These are phyloP conservation scores for Pipa parva DNA, from an alignment of 2,113 vertebrate genomes.

Conservation along the genomic window DNA sequence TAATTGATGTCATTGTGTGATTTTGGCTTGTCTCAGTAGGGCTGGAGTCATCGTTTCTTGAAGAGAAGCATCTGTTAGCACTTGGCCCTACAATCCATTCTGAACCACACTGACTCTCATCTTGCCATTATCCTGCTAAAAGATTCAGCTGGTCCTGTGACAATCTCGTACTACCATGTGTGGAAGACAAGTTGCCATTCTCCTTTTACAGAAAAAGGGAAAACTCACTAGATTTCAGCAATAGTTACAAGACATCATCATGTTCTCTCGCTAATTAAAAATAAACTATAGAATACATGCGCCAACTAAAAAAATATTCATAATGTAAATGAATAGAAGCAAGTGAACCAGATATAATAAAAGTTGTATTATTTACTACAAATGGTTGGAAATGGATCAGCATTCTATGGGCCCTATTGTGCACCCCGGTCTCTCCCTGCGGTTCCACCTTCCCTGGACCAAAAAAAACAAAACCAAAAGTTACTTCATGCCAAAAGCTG, in stretches of 20 bases:
- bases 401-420: too few relatives aligned
- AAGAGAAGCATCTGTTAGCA: constrained; percentile 52
- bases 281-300: not conserved
- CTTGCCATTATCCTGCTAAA: constrained; percentile 15
- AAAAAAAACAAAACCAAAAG: too few relatives aligned
- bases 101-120: constrained; percentile 30
- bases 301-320: not conserved
- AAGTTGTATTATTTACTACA: too few relatives aligned
- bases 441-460: too few relatives aligned
- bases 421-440: too few relatives aligned
- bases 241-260: not conserved
- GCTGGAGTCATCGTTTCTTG: constrained; percentile 41
- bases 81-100: constrained; percentile 41
- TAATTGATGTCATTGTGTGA: constrained; percentile 6
- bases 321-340: too few relatives aligned
- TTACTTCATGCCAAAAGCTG: too few relatives aligned
- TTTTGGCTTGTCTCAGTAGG: constrained; percentile 6
- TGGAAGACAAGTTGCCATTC: constrained; percentile 9
- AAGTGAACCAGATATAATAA: too few relatives aligned
- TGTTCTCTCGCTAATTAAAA: not conserved
- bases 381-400: too few relatives aligned
- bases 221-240: not conserved
- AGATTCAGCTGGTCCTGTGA: constrained; percentile 27
- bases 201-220: not conserved
- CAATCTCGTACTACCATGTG: constrained; percentile 1